Evolutionary conservation across 2,888 invertebrate genomes (phyloP).

Genomic region (Arrhopalites spinosus): DNA sequence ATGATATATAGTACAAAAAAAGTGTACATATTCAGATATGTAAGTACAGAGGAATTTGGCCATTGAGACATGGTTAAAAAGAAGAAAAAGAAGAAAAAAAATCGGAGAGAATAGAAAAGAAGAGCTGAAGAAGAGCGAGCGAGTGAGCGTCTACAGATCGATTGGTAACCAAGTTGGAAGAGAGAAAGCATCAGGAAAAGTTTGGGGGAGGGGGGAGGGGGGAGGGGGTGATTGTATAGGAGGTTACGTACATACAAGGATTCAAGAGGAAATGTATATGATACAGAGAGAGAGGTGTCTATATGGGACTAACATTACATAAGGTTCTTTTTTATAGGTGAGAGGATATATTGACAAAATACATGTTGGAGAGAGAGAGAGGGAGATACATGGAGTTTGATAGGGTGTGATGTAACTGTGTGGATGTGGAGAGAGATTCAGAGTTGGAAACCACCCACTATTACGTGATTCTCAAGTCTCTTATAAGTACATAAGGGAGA

Average conservation of each 20-base stretch:
- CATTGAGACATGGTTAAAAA: too few relatives aligned
- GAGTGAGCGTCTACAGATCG: slow-evolving; percentile 26
- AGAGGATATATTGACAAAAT: background rate
- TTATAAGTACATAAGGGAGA: background rate
- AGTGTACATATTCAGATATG: too few relatives aligned
- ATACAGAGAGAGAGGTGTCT: too few relatives aligned
- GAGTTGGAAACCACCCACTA: background rate
- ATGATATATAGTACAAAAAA: too few relatives aligned
- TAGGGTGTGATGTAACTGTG: background rate
- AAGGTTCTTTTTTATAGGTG: background rate
- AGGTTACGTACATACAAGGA: too few relatives aligned
- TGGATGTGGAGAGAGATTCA: background rate
- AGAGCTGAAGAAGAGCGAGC: background rate
- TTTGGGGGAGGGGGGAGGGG: background rate
- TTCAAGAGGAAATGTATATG: too few relatives aligned
- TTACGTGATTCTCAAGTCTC: background rate
- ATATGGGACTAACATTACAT: background rate
- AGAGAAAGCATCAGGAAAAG: slow-evolving; percentile 14
- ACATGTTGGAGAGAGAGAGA: background rate
- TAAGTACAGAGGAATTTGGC: too few relatives aligned
- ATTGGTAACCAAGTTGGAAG: slow-evolving; percentile 29
- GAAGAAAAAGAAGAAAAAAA: too few relatives aligned
- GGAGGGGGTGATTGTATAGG: too few relatives aligned
- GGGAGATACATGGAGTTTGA: background rate
- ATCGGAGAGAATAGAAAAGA: background rate